Conservation (phyloP, 2,797 vertebrate species). For the Argyrosomus regius region DNA sequence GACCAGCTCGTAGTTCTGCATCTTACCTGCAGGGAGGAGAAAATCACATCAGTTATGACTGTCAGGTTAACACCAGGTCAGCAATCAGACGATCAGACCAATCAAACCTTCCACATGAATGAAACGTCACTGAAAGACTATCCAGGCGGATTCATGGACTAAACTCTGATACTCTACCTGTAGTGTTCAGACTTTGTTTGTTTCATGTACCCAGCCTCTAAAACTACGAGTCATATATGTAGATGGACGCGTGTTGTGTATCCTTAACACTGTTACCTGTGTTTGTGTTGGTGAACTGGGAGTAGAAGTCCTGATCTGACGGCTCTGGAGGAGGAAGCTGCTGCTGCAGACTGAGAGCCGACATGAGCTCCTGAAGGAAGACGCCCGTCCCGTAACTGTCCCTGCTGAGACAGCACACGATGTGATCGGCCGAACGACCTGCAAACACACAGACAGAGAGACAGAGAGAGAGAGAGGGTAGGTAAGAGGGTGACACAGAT, state of each 20-base stretch:
- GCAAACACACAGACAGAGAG: conserved; percentile 4
- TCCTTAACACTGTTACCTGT: conserved; percentile 82
- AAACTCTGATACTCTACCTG: too few species aligned
- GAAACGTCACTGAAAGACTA: too few species aligned
- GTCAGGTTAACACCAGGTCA: not conserved
- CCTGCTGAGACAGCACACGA: conserved; percentile 93
- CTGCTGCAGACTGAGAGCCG: conserved; percentile 90
- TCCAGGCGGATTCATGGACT: too few species aligned
- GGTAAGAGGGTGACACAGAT: not conserved
- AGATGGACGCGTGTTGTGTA: too few species aligned
- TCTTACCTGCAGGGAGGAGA: conserved; percentile 88
- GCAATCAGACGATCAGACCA: not conserved
- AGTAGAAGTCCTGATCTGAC: conserved; percentile 96
- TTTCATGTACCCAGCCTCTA: too few species aligned
- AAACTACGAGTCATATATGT: not conserved
- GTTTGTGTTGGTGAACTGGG: conserved; percentile 93
- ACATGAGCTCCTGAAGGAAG: conserved; percentile 97
- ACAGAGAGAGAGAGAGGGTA: not conserved
- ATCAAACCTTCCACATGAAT: too few species aligned
- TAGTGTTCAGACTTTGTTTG: too few species aligned
- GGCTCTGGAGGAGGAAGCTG: conserved; percentile 94
- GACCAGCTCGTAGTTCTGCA: conserved; percentile 98
- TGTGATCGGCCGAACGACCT: conserved; percentile 91
- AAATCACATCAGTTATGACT: not conserved
- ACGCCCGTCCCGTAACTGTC: conserved; percentile 94